These are phyloP conservation scores for Schizothorax lantsangensis DNA, from an alignment of 2,797 vertebrate genomes.

Conservation along the genomic window DNA sequence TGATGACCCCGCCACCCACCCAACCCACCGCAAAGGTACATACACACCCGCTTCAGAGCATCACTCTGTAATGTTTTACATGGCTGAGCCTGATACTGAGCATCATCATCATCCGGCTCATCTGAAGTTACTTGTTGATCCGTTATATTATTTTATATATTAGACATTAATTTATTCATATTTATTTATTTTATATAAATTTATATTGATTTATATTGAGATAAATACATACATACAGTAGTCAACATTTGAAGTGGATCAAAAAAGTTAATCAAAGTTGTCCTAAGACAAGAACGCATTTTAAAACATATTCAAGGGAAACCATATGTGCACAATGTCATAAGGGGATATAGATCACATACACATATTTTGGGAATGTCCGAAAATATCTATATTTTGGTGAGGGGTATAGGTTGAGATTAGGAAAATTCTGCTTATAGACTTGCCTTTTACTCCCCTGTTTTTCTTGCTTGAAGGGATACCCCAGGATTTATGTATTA, in stretches of 20 bases:
- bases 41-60: not conserved
- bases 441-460: not conserved
- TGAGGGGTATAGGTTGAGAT: not conserved
- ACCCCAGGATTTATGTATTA: not conserved
- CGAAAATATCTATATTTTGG: not conserved
- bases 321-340: too few species aligned
- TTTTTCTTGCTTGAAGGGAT: not conserved
- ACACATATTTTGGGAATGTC: not conserved
- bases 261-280: too few species aligned
- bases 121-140: not conserved
- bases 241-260: too few species aligned
- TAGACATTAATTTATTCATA: not conserved
- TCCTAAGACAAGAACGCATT: too few species aligned
- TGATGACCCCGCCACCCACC: constrained; percentile 78
- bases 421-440: not conserved
- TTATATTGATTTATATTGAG: too few species aligned
- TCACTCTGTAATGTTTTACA: not conserved
- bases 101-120: not conserved
- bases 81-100: not conserved
- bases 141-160: not conserved
- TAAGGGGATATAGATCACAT: not conserved
- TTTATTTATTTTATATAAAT: too few species aligned
- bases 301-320: not conserved
- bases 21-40: constrained; percentile 87
- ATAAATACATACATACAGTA: too few species aligned